Evolutionary conservation across 2,113 vertebrate genomes (phyloP), one percentile per base, ranked within the genome.

Genomic region (Prinia subflava): DNA sequence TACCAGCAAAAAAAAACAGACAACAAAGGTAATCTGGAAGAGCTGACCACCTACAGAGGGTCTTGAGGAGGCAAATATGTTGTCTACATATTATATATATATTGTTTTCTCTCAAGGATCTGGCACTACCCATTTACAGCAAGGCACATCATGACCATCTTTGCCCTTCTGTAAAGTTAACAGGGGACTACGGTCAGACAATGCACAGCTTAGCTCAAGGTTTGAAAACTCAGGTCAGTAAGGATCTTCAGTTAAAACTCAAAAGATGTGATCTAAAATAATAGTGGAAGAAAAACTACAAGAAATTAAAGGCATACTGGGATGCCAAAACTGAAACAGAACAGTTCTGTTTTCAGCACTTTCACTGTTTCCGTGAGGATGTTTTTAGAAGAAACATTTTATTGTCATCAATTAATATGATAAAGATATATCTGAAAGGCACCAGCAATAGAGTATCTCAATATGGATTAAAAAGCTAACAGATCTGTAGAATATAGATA

Each of bases 111-210:
- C 31, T 71, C 62, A 64, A 56, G 33, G 6, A 16, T 8, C 5
- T 74, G 22, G 22, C 47, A 6, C 8, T 50, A n/a, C 17, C 56
- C 18, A 44, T 68, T 82, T 56, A 71, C 41, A 68, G 44, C 24
- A 68, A 78, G 49, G 14, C 5, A 63, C 16, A 17, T 47, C 68
- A 42, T 27, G 23, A 89, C 4, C 18, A 59, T 20, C 30, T 70
- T 57, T 0, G 0, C 7, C 0, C 0, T 46, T 39, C 8, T 37
- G 19, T 53, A 70, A 89, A 89, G 91, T 44, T 59, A 60, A 53
- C 15, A 21, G 24, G 9, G 11, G 10, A 17, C 23, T 62, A 13
- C 31, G 27, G 11, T 50, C 44, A 70, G 24, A 50, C 20, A 77
- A 67, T 7, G 8, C 10, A 47, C 23, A 62, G 3, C 7, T 50